Conservation (phyloP, 2,113 vertebrate species). For the Syngnathus scovelli region DNA sequence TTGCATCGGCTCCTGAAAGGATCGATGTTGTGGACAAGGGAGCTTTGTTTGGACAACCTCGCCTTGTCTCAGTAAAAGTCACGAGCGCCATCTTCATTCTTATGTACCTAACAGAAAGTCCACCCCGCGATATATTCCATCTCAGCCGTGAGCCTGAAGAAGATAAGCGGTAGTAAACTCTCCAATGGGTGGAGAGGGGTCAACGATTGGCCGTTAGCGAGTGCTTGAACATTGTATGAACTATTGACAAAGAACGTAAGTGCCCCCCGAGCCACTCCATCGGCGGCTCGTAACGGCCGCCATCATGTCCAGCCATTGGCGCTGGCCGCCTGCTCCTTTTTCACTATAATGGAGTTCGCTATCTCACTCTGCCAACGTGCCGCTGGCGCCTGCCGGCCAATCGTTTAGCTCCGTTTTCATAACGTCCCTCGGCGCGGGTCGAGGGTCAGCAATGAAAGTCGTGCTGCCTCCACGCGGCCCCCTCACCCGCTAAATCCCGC, state of each 20-base stretch:
- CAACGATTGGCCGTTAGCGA: neutral
- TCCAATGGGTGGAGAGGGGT: neutral
- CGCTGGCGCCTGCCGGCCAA: constrained; percentile 47
- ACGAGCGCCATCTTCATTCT: too few relatives aligned
- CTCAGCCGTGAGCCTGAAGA: neutral
- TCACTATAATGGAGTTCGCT: constrained; percentile 59
- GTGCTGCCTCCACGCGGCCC: neutral
- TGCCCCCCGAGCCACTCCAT: constrained; percentile 9
- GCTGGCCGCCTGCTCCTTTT: constrained; percentile 26
- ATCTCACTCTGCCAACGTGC: constrained; percentile 41
- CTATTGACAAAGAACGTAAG: constrained; percentile 8
- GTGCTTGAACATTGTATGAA: constrained; percentile 12
- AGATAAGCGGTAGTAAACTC: neutral
- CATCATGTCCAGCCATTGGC: constrained; percentile 32
- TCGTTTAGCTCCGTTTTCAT: constrained; percentile 50
- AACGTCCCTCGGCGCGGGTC: constrained; percentile 45
- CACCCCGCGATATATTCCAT: neutral
- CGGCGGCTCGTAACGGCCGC: constrained; percentile 38
- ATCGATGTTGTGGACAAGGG: constrained; percentile 37
- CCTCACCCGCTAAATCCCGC: neutral
- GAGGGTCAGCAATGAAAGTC: constrained; percentile 48
- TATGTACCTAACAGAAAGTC: neutral
- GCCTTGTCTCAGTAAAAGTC: neutral
- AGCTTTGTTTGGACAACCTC: constrained; percentile 44
- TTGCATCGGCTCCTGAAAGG: constrained; percentile 57